Percentiles rank a stretch among this genome's conserved stretches.
Conservation (phyloP, 2,113 vertebrate genomes). For the Strix uralensis region DNA sequence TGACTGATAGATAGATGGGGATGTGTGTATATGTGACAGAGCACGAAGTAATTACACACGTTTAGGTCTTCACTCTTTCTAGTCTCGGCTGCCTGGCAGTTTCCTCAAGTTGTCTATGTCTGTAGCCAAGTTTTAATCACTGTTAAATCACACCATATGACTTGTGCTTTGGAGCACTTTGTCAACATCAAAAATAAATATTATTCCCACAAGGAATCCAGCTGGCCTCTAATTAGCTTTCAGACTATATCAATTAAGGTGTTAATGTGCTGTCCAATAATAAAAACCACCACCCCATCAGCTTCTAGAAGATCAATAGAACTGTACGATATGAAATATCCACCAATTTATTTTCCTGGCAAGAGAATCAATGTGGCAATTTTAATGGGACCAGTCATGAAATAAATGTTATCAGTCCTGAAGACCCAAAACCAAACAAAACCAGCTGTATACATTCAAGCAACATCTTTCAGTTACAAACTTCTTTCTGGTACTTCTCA, state of each 20-base stretch:
- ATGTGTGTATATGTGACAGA: background rate
- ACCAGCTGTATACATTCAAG: background rate
- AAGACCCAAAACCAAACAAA: background rate
- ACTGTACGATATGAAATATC: background rate
- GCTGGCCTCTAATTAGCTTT: conserved; percentile 48
- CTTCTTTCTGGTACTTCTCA: background rate
- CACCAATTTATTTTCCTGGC: conserved; percentile 53
- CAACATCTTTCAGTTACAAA: background rate
- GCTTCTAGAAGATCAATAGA: conserved; percentile 21
- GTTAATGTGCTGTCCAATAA: conserved; percentile 17
- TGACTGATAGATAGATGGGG: background rate
- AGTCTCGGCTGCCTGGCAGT: background rate
- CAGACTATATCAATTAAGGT: conserved; percentile 48
- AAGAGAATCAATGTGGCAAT: conserved; percentile 40
- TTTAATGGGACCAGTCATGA: conserved; percentile 46
- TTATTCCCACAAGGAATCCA: conserved; percentile 22
- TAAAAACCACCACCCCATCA: conserved; percentile 4
- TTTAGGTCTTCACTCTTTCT: background rate
- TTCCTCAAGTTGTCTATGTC: background rate
- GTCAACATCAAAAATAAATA: conserved; percentile 44
- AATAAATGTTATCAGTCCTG: background rate
- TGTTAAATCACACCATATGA: conserved; percentile 41
- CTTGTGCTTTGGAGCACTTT: conserved; percentile 6
- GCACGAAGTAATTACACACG: background rate
- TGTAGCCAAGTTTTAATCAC: conserved; percentile 44